phyloP scores from a whole-genome alignment of 2,113 vertebrate species.

The Macaca nemestrina region DNA sequence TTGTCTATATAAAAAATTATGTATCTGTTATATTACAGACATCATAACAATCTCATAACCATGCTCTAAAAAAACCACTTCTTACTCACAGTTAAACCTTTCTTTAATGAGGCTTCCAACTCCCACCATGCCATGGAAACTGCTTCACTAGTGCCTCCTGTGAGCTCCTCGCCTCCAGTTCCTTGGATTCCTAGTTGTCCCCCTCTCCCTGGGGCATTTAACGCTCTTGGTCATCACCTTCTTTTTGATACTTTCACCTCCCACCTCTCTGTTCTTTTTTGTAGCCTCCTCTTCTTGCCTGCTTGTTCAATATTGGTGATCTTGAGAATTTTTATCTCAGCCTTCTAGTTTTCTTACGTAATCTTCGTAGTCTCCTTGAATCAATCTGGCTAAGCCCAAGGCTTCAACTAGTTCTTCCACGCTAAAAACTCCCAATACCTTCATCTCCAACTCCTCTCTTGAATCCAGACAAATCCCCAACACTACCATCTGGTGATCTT shows the following conservation, averaged over 20 bases:
- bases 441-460: background rate
- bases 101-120: background rate
- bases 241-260: background rate
- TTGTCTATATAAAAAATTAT: background rate
- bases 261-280: background rate
- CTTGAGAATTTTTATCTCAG: background rate
- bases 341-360: background rate
- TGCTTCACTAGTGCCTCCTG: background rate
- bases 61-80: background rate
- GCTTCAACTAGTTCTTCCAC: background rate
- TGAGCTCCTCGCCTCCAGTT: background rate
- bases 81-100: background rate
- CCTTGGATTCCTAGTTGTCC: background rate
- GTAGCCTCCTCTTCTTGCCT: background rate
- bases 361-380: background rate
- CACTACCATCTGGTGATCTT: background rate
- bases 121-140: background rate
- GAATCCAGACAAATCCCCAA: background rate
- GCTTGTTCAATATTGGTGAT: background rate
- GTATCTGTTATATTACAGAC: background rate
- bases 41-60: background rate
- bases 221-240: background rate
- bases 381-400: background rate
- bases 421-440: background rate
- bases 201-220: background rate